A percentile compares a stretch with the other conserved stretches of the same genome.
These are phyloP conservation scores for Paratilapia polleni DNA, from an alignment of 2,113 vertebrate genomes.

Conservation along the genomic window DNA sequence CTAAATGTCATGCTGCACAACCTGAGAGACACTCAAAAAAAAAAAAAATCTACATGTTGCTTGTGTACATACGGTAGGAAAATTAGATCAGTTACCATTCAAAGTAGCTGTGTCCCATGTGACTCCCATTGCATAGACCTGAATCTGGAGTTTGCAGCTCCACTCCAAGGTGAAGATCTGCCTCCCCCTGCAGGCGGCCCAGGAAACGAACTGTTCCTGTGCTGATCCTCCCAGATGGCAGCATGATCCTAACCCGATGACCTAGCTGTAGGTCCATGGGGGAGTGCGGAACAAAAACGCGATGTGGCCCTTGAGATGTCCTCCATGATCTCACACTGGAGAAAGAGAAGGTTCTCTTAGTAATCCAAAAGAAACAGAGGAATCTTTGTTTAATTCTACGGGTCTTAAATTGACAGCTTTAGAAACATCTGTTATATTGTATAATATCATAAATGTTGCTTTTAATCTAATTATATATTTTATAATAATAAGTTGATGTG, in stretches of 20 bases:
- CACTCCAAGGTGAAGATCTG: slow-evolving; percentile 78
- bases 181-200: slow-evolving; percentile 74
- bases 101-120: slow-evolving; percentile 76
- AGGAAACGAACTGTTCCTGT: slow-evolving; percentile 77
- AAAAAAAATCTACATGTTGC: background rate
- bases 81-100: slow-evolving; percentile 73
- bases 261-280: slow-evolving; percentile 81
- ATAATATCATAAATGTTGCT: too few relatives aligned
- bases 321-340: slow-evolving; percentile 63
- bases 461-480: too few relatives aligned
- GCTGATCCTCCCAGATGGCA: slow-evolving; percentile 79
- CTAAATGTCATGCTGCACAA: background rate
- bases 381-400: background rate
- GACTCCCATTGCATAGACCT: slow-evolving; percentile 59
- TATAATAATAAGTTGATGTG: too few relatives aligned
- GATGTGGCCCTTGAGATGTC: slow-evolving; percentile 40
- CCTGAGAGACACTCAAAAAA: background rate
- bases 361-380: background rate
- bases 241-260: slow-evolving; percentile 78
- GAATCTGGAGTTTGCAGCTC: slow-evolving; percentile 78
- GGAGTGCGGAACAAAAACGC: slow-evolving; percentile 81
- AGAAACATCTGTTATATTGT: background rate
- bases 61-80: background rate
- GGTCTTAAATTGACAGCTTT: background rate
- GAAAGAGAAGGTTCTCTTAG: background rate